Evolutionary conservation across 1,140 invertebrate genomes (phyloP).

Genomic region (Monomorium pharaonis): DNA sequence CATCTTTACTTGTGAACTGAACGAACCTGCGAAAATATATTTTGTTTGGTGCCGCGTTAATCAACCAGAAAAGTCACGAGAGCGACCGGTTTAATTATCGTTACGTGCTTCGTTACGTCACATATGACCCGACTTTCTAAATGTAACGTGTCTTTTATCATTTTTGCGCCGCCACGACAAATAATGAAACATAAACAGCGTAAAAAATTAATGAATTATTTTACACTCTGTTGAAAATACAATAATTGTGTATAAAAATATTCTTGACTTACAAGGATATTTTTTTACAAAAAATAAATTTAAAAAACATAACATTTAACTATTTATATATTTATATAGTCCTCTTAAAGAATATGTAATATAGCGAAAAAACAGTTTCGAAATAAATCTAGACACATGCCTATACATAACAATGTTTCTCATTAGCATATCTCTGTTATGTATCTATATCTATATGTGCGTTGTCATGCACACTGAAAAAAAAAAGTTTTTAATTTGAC

Average conservation of each 20-base stretch:
- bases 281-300: too few relatives aligned
- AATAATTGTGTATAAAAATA: neutral
- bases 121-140: neutral
- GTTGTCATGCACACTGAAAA: too few relatives aligned
- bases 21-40: slow-evolving; percentile 83
- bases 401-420: neutral
- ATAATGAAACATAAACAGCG: neutral
- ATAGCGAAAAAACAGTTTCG: neutral
- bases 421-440: neutral
- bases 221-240: too few relatives aligned
- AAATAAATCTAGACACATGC: too few relatives aligned
- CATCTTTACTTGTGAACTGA: slow-evolving; percentile 85
- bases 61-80: neutral
- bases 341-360: neutral
- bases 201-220: neutral
- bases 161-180: neutral
- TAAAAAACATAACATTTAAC: too few relatives aligned
- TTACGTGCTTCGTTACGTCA: slow-evolving; percentile 1
- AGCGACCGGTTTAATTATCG: neutral
- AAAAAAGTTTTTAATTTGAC: too few relatives aligned
- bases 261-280: too few relatives aligned
- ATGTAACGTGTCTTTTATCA: neutral
- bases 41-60: neutral
- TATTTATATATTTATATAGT: too few relatives aligned
- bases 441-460: too few relatives aligned